phyloP scores from a whole-genome alignment of 2,888 invertebrate genomes.

The Hartigia nigra region DNA sequence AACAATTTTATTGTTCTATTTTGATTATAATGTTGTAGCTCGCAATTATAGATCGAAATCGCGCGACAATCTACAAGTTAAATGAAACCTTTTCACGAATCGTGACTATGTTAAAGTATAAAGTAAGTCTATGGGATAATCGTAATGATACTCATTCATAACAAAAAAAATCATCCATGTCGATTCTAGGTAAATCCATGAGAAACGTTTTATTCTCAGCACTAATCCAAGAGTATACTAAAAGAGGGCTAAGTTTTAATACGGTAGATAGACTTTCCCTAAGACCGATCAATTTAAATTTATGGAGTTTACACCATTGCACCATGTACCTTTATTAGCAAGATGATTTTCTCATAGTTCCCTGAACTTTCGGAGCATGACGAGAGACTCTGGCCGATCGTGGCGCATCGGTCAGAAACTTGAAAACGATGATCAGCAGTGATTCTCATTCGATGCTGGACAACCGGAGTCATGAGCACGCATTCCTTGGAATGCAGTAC shows the following conservation, averaged over 20 bases:
- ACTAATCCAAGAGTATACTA: too few relatives aligned
- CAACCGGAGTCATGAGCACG: background rate
- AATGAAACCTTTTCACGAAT: background rate
- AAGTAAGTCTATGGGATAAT: background rate
- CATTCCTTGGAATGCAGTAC: conserved; percentile 6
- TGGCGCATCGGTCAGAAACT: background rate
- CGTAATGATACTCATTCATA: background rate
- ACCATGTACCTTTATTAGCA: background rate
- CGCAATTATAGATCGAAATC: background rate
- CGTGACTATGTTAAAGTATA: background rate
- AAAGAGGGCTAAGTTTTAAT: background rate
- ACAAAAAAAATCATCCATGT: background rate
- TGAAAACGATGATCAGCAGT: background rate
- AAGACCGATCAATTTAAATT: background rate
- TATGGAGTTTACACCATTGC: background rate
- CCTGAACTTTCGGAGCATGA: background rate
- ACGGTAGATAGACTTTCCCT: background rate
- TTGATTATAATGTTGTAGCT: background rate
- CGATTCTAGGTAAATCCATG: background rate
- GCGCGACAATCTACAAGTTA: background rate
- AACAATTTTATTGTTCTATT: background rate
- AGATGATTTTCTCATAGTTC: background rate
- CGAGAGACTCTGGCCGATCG: background rate
- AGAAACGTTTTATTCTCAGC: background rate
- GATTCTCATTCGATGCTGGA: background rate